Evolutionary conservation across 2,113 vertebrate species (phyloP), one percentile per base, ranked within the genome.

Genomic region (Ellobius talpinus): DNA sequence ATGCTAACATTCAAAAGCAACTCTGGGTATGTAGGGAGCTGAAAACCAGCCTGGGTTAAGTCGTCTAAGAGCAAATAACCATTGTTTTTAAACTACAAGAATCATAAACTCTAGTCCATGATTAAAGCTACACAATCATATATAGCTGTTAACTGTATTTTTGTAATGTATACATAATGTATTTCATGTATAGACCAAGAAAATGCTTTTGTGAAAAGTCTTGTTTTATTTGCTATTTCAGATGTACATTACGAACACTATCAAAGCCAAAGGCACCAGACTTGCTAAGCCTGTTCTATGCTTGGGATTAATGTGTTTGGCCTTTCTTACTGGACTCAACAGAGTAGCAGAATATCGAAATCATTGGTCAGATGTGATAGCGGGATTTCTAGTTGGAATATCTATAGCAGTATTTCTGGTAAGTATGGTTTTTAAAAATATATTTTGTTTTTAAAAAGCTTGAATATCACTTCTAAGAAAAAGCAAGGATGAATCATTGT

Each of bases 281-380:
- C 99, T 99, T 95, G 99, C 99, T 96, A 99, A 99, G 97, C 99
- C 99, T 0, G 99, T 99, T 90, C 97, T 99, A 58, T 99, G 99
- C 89, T 98, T 99, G 90, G 98, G 99, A 26, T 98, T 99, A 97
- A 99, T 99, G 99, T 99, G 99, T 94, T 98, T 99, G 99, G 99
- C 99, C 76, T 99, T 99, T 96, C 99, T 99, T 96, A 99, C 99
- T 36, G 99, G 99, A 96, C 98, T 99, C 97, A 99, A 99, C 98
- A 99, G 99, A 95, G 99, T 99, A 97, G 99, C 99, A 52, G 99
- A 99, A 97, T 99, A 99, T 98, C 99, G 99, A 87, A 99, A 99
- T 99, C 99, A 99, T 96, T 99, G 99, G 99, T 99, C 99, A 7
- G 99, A 99, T 92, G 99, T 99, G 98, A 99, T 99, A 97, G 99